Base-by-base conservation (phyloP, 2,797 vertebrate genomes). In the Fundulus diaphanus region DNA sequence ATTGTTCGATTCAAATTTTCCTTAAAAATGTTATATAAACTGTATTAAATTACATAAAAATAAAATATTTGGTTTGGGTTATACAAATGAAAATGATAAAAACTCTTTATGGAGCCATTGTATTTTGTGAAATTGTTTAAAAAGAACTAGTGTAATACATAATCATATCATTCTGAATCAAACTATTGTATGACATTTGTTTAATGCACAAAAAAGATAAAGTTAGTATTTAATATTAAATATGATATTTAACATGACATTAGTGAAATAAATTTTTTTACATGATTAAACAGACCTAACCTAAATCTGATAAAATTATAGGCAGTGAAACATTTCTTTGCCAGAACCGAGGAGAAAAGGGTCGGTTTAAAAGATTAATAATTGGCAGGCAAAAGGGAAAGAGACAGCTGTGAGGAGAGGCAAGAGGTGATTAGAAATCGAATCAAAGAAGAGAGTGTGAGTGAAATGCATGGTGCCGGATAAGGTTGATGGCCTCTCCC, bases 401-500 rank as follows among this genome's bases (percentile, higher is more conserved):
- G 22, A 67, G 5, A 70, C 24, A 27, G 49, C 61, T 74, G 67
- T 27, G 56, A 83, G 52, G 35, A 80, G 56, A 49, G 56, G 40
- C 0, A 27, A 73, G 48, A 68, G 37, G 54, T 81, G 74, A 84
- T 85, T 81, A 82, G 74, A 74, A 59, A 72, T 72, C 22, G 63
- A 74, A 68, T 54, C 40, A 49, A 27, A 22, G 48, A 40, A 40
- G 46, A 79, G 69, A 37, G 72, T 71, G 27, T 22, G 59, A 73
- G 68, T 72, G 65, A 33, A 66, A 76, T 76, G 77, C 76, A 77
- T 48, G 81, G 59, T 75, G 67, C 68, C 42, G 76, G 82, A 83
- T 77, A 79, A 77, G 82, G 70, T 84, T 84, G 87, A 90, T 89
- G 86, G 83, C 74, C 79, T 87, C 84, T 80, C 73, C 56, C 77